Percentiles rank a stretch among this genome's conserved stretches.
These are phyloP conservation scores for Pelobates cultripes DNA, from an alignment of 2,797 vertebrate genomes.

Conservation along the genomic window DNA sequence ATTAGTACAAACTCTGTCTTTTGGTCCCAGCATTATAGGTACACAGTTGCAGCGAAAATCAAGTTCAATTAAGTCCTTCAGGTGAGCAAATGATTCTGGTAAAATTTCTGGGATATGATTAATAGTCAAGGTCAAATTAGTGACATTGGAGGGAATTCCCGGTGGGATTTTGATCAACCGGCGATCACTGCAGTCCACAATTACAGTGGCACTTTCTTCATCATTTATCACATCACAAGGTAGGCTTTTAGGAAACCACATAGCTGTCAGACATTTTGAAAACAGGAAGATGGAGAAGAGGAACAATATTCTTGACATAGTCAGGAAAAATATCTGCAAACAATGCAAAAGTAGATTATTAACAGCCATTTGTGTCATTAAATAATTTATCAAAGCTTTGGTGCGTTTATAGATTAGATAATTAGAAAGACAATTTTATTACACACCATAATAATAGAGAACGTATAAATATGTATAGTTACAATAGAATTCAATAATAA, in stretches of 20 bases:
- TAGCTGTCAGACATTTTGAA: conserved; percentile 59
- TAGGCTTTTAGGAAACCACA: conserved; percentile 87
- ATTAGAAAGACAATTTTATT: too few relatives aligned
- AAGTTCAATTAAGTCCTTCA: conserved; percentile 85
- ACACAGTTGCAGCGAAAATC: conserved; percentile 95
- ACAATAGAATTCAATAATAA: too few relatives aligned
- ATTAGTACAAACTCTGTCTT: conserved; percentile 77
- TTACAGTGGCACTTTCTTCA: conserved; percentile 65
- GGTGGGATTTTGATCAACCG: conserved; percentile 75
- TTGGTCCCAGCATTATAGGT: conserved; percentile 84
- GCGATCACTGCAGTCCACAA: conserved; percentile 85
- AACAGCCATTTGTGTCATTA: background rate
- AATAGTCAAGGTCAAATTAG: conserved; percentile 92
- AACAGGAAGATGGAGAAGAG: conserved; percentile 64
- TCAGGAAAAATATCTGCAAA: conserved; percentile 61
- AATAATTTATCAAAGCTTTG: too few relatives aligned
- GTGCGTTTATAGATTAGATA: too few relatives aligned
- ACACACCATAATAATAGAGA: too few relatives aligned
- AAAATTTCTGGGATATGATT: conserved; percentile 84
- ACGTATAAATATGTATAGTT: too few relatives aligned
- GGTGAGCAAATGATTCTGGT: conserved; percentile 75
- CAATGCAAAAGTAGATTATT: background rate
- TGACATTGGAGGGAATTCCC: conserved; percentile 84
- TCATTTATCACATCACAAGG: conserved; percentile 80
- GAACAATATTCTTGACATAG: conserved; percentile 53